A percentile compares a stretch with the other conserved stretches of the same genome.
phyloP scores from a whole-genome alignment of 1,140 invertebrate species.

The Orius insidiosus region DNA sequence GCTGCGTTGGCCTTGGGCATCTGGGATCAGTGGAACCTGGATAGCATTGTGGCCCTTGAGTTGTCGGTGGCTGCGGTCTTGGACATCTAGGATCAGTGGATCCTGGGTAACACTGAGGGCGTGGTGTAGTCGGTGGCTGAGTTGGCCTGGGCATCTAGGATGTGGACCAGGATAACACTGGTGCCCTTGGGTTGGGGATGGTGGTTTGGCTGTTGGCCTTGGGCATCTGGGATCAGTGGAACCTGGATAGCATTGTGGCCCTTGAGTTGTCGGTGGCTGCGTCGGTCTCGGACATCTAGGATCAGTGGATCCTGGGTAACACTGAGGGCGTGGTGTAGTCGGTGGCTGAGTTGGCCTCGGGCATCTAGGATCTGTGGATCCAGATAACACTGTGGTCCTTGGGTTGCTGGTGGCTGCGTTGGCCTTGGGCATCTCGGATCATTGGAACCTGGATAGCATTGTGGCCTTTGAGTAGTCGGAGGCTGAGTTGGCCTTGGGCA shows the following conservation, averaged over 20 bases:
- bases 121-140: slow-evolving; percentile 16
- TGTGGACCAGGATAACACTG: slow-evolving; percentile 23
- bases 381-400: slow-evolving; percentile 21
- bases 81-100: slow-evolving; percentile 26
- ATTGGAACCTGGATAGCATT: slow-evolving; percentile 24
- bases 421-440: slow-evolving; percentile 26
- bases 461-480: slow-evolving; percentile 23
- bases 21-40: slow-evolving; percentile 18
- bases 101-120: slow-evolving; percentile 22
- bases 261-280: slow-evolving; percentile 22
- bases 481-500: slow-evolving; percentile 20
- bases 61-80: slow-evolving; percentile 18
- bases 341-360: slow-evolving; percentile 22
- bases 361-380: slow-evolving; percentile 25
- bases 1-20: slow-evolving; percentile 20
- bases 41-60: slow-evolving; percentile 19
- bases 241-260: slow-evolving; percentile 22
- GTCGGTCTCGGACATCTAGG: slow-evolving; percentile 19
- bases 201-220: slow-evolving; percentile 8
- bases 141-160: slow-evolving; percentile 20
- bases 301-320: slow-evolving; percentile 22
- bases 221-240: slow-evolving; percentile 22
- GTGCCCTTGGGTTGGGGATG: slow-evolving; percentile 13
- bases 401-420: slow-evolving; percentile 3
- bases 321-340: slow-evolving; percentile 18